Base-by-base conservation (phyloP, 2,888 invertebrate genomes). In the Pediacus dermestoides region DNA sequence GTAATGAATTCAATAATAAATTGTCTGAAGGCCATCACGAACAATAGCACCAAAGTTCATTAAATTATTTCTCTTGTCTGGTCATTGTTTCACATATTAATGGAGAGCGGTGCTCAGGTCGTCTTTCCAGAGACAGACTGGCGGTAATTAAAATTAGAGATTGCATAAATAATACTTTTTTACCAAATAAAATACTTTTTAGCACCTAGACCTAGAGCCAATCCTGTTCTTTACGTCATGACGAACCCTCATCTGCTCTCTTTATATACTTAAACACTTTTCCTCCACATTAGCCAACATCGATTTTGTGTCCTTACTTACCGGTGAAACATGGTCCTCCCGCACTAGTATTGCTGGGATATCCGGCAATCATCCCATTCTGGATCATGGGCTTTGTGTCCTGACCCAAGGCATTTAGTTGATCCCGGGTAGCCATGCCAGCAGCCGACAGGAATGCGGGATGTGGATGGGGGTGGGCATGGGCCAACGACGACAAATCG, bases 291-390 rank as follows among this genome's bases (percentile, higher is more conserved):
- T n/a, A n/a, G n/a, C n/a, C n/a, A n/a, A n/a, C n/a, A n/a, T n/a
- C n/a, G n/a, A n/a, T n/a, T n/a, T n/a, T n/a, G n/a, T n/a, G n/a
- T n/a, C n/a, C n/a, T n/a, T n/a, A 45, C 67, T 66, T 71, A 79
- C 79, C 78, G 58, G 79, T 79, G 60, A 80, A 80, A 58, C 79
- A 79, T 33, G 79, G 79, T 46, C 78, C 78, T 6, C 77, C 75
- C 67, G 74, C 65, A 69, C 74, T 70, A 67, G 76, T 62, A 71
- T 75, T 63, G 27, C 51, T 64, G n/a, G 64, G 60, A 52, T 75
- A 75, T 11, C 71, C 73, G 31, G 76, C 71, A 37, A 80, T 72
- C 64, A 78, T 75, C 11, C 78, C 75, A 64, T 81, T 79, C 60
- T 82, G 77, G 55, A 57, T 74, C 66, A 74, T 65, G 47, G 70